phyloP scores from a whole-genome alignment of 2,797 vertebrate genomes.

The Pseudochirops corinnae region DNA sequence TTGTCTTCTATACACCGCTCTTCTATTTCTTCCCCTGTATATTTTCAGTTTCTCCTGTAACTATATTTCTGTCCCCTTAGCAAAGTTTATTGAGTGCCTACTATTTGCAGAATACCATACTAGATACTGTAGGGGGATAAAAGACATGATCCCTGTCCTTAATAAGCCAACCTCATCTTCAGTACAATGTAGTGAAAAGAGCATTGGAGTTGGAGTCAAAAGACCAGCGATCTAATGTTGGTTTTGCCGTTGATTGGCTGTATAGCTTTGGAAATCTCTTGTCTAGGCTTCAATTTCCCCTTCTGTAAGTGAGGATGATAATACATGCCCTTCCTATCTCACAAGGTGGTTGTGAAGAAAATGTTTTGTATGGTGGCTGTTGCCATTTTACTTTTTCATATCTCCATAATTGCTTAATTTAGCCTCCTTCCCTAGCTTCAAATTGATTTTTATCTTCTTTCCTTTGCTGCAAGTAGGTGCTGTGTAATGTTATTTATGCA shows the following conservation, averaged over 20 bases:
- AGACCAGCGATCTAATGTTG: not conserved
- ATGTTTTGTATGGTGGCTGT: not conserved
- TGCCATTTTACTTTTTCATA: conserved; percentile 23
- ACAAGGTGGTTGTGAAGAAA: not conserved
- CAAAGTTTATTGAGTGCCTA: not conserved
- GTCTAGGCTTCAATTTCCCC: not conserved
- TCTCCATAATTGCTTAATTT: conserved; percentile 32
- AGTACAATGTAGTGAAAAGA: not conserved
- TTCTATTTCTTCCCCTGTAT: not conserved
- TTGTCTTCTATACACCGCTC: not conserved
- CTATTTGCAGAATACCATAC: not conserved
- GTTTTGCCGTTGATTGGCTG: not conserved
- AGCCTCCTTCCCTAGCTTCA: conserved; percentile 39
- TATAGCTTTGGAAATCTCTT: not conserved
- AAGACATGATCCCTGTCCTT: not conserved
- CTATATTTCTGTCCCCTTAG: not conserved
- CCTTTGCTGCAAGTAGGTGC: conserved; percentile 6
- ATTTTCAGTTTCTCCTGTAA: not conserved
- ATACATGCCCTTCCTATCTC: not conserved
- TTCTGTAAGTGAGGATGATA: not conserved
- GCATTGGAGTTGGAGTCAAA: not conserved
- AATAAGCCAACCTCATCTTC: not conserved
- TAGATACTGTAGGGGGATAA: not conserved
- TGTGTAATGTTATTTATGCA: conserved; percentile 17
- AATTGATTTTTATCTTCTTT: conserved; percentile 28